Evolutionary conservation across 1,140 invertebrate species (phyloP).

Genomic region (Drosophila guanche): DNA sequence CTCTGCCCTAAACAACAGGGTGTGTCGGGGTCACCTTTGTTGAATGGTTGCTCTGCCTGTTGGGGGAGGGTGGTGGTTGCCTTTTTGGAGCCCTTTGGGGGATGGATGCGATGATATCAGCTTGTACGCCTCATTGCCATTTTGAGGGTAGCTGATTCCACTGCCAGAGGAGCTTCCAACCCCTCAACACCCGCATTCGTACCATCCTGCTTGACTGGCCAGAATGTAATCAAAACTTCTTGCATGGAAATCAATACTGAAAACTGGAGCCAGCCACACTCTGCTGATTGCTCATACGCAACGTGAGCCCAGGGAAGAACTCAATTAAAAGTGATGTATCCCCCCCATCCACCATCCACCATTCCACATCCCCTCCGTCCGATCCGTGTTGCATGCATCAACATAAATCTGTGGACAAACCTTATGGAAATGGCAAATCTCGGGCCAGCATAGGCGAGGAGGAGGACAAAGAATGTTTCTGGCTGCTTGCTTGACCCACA

Average conservation of each 20-base stretch:
- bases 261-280: too few relatives aligned
- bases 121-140: neutral
- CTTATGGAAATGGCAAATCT: conserved; percentile 26
- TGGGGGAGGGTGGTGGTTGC: neutral
- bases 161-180: conserved; percentile 10
- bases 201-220: conserved; percentile 3
- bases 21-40: conserved; percentile 52
- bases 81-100: neutral
- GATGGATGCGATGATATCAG: conserved; percentile 47
- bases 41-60: conserved; percentile 16
- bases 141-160: conserved; percentile 26
- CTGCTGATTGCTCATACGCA: conserved; percentile 44
- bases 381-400: conserved; percentile 34
- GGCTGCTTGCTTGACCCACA: conserved; percentile 31
- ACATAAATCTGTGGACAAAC: conserved; percentile 39
- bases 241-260: conserved; percentile 39
- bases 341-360: neutral
- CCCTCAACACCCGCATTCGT: neutral
- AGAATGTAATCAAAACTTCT: conserved; percentile 33
- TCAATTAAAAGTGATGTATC: conserved; percentile 46
- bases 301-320: conserved; percentile 36
- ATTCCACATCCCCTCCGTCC: too few relatives aligned
- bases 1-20: conserved; percentile 27
- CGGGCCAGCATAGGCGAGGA: too few relatives aligned
- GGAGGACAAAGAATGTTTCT: conserved; percentile 12